These are phyloP conservation scores for Drosophila busckii DNA, from an alignment of 1,140 invertebrate species.

Conservation along the genomic window DNA sequence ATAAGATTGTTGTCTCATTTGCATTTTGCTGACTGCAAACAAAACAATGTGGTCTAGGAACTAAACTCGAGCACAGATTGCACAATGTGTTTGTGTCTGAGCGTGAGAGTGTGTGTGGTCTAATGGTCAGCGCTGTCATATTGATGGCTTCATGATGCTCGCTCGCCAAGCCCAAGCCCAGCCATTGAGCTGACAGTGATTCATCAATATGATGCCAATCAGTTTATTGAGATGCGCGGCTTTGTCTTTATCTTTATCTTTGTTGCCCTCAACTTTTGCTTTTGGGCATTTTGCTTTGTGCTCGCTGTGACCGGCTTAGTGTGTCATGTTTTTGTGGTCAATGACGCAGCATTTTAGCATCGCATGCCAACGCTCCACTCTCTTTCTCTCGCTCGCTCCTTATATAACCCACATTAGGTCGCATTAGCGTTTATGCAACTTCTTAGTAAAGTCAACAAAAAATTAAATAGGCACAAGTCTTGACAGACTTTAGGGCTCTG, in stretches of 20 bases:
- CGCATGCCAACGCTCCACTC: constrained; percentile 33
- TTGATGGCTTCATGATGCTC: constrained; percentile 56
- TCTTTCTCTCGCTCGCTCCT: constrained; percentile 25
- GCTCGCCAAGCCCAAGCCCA: constrained; percentile 3
- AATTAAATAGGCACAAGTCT: constrained; percentile 3
- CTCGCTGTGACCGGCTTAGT: constrained; percentile 17
- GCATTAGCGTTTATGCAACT: constrained; percentile 41
- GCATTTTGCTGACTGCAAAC: constrained; percentile 8
- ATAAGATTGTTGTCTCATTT: constrained; percentile 51
- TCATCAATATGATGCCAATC: constrained; percentile 50
- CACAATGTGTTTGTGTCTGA: background rate
- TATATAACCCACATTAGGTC: constrained; percentile 62
- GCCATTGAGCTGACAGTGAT: constrained; percentile 43
- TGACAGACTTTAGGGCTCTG: constrained; percentile 5
- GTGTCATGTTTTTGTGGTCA: constrained; percentile 50
- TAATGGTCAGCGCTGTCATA: constrained; percentile 1
- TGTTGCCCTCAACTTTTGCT: no score
- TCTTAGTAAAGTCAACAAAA: constrained; percentile 20
- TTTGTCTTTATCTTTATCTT: constrained; percentile 30
- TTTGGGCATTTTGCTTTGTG: constrained; percentile 30
- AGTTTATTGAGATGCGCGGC: constrained; percentile 46
- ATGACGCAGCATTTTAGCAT: constrained; percentile 55
- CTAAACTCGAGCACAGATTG: background rate
- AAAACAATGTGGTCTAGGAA: constrained; percentile 8
- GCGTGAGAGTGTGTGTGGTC: constrained; percentile 14